These are phyloP conservation scores for Oncorhynchus gorbuscha DNA, from an alignment of 2,113 vertebrate genomes.

Conservation along the genomic window DNA sequence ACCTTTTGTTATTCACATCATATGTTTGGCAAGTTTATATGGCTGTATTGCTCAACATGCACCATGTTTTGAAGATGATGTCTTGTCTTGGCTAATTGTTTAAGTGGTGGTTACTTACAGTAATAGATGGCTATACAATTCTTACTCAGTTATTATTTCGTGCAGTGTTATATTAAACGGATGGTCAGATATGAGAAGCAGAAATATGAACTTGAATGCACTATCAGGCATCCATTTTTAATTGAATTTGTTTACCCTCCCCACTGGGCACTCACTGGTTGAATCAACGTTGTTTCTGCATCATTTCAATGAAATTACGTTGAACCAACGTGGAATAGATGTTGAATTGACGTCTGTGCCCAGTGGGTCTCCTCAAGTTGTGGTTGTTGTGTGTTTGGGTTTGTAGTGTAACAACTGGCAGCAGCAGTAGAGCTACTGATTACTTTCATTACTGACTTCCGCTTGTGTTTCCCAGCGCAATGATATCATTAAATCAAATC, in stretches of 20 bases:
- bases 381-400: constrained; percentile 32
- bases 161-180: neutral
- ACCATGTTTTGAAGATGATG: constrained; percentile 44
- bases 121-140: constrained; percentile 36
- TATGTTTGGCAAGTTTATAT: constrained; percentile 45
- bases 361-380: constrained; percentile 1
- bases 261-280: no score
- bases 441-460: constrained; percentile 1
- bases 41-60: constrained; percentile 24
- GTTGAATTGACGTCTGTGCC: no score
- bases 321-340: no score
- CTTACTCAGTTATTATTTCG: neutral
- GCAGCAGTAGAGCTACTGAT: neutral
- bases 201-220: neutral
- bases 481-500: constrained; percentile 2
- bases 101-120: constrained; percentile 39
- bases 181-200: neutral
- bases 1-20: constrained; percentile 53
- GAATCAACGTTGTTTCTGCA: no score
- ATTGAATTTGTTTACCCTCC: constrained; percentile 23
- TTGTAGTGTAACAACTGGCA: constrained; percentile 36
- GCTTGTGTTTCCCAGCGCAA: neutral
- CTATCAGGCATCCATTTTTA: neutral
- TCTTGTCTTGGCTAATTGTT: constrained; percentile 61
- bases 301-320: no score